phyloP scores from a whole-genome alignment of 1,140 invertebrate species.

The Cotesia vestalis region DNA sequence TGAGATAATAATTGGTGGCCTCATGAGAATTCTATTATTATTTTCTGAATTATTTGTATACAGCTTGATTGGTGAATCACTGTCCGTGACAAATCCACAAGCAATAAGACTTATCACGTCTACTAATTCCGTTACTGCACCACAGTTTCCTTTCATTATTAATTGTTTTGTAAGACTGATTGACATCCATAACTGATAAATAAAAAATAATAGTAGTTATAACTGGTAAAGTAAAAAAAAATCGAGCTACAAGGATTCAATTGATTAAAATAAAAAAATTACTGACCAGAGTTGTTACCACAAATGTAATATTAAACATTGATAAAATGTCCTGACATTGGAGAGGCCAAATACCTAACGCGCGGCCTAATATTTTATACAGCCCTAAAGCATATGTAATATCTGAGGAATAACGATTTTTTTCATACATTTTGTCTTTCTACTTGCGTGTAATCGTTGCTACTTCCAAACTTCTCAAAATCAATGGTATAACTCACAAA shows the following conservation, averaged over 20 bases:
- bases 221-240: neutral
- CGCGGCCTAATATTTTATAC: neutral
- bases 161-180: slow-evolving; percentile 31
- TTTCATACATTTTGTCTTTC: no score
- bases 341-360: slow-evolving; percentile 6
- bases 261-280: neutral
- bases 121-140: slow-evolving; percentile 22
- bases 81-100: slow-evolving; percentile 29
- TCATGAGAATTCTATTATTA: slow-evolving; percentile 21
- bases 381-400: slow-evolving; percentile 4
- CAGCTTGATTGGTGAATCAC: slow-evolving; percentile 33
- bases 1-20: neutral
- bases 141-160: slow-evolving; percentile 27
- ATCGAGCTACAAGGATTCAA: neutral
- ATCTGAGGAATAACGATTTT: neutral
- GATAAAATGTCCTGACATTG: slow-evolving; percentile 1
- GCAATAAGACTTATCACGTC: slow-evolving; percentile 28
- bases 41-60: slow-evolving; percentile 35
- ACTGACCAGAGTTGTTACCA: no score
- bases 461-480: no score
- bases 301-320: neutral
- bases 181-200: slow-evolving; percentile 34
- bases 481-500: no score
- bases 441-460: no score
- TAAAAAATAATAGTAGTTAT: neutral